Evolutionary conservation across 2,113 vertebrate genomes (phyloP).

Genomic region (Epinephelus fuscoguttatus): DNA sequence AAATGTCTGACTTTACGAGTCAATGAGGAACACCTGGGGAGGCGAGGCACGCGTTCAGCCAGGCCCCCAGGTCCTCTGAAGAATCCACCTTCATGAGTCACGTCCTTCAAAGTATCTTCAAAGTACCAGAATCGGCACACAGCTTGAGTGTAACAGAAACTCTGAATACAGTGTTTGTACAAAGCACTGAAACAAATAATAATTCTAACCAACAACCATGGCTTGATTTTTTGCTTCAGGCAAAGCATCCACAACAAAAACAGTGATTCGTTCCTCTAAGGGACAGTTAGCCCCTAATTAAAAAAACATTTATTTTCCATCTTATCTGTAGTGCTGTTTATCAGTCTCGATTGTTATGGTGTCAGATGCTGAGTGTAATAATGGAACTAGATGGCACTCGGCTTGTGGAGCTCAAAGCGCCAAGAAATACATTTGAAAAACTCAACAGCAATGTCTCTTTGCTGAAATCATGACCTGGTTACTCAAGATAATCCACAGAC

Average conservation of each 20-base stretch:
- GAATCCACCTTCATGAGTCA: not conserved
- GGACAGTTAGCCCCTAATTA: no score
- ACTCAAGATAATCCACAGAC: no score
- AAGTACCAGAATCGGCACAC: not conserved
- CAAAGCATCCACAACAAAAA: not conserved
- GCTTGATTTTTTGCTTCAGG: not conserved
- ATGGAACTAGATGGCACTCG: no score
- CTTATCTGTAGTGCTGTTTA: no score
- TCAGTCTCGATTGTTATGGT: no score
- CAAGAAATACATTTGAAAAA: no score
- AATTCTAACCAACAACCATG: not conserved
- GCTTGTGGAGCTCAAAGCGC: no score
- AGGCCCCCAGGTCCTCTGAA: not conserved
- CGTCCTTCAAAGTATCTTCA: not conserved
- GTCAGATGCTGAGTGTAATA: no score
- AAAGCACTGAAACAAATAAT: not conserved
- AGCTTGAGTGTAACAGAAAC: not conserved
- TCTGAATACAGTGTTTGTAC: not conserved
- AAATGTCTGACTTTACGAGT: conserved; percentile 5
- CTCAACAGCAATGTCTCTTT: no score
- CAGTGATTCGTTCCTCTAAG: not conserved
- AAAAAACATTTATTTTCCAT: no score
- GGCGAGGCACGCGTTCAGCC: not conserved
- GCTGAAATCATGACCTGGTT: no score
- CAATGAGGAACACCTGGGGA: not conserved